phyloP scores from a whole-genome alignment of 2,888 invertebrate species.

The Geophilus truncorum region DNA sequence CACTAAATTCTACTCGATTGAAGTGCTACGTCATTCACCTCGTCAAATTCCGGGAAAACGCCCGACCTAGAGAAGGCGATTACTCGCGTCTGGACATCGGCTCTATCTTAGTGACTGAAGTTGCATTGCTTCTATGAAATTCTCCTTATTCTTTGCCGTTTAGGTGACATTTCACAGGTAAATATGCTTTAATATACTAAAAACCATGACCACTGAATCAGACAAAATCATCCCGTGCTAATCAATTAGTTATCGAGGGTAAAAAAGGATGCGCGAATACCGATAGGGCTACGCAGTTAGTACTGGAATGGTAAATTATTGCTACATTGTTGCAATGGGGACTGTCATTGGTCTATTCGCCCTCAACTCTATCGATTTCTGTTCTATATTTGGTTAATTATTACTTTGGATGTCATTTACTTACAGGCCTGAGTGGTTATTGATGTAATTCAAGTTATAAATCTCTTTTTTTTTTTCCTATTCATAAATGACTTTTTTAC shows the following conservation, averaged over 20 bases:
- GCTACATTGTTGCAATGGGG: constrained; percentile 7
- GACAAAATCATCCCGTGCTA: neutral
- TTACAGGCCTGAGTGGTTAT: neutral
- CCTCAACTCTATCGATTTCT: neutral
- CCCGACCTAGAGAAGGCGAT: constrained; percentile 7
- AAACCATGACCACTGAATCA: neutral
- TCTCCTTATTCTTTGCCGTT: neutral
- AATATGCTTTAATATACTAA: neutral
- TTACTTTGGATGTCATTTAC: neutral
- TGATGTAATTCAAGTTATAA: neutral
- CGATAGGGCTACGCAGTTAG: constrained; percentile 24
- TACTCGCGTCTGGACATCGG: constrained; percentile 2
- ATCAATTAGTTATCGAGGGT: too few species aligned
- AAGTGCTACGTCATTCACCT: neutral
- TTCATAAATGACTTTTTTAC: neutral
- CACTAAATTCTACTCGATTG: neutral
- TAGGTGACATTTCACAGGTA: neutral
- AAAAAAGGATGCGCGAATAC: neutral
- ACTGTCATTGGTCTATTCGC: neutral
- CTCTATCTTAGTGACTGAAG: neutral
- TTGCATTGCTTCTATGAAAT: constrained; percentile 5
- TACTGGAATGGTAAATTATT: neutral
- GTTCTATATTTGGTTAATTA: constrained; percentile 17
- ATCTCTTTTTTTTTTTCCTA: neutral
- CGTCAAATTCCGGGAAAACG: constrained; percentile 3